These are phyloP conservation scores for Dasyprocta punctata DNA, from an alignment of 2,113 vertebrate genomes.

Conservation along the genomic window DNA sequence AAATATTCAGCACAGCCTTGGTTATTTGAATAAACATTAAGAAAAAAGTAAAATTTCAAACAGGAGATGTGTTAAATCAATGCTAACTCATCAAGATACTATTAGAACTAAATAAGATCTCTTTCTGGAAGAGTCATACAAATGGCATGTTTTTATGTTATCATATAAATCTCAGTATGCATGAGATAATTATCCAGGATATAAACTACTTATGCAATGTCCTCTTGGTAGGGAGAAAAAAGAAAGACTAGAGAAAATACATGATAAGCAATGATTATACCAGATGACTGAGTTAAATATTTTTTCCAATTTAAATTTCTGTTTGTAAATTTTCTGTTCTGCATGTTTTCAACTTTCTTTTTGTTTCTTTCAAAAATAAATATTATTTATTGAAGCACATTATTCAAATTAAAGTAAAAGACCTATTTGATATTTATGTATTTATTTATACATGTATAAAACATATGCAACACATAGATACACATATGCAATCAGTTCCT, in stretches of 20 bases:
- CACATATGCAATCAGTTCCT: neutral
- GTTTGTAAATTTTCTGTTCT: neutral
- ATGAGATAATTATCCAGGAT: constrained; percentile 9
- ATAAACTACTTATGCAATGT: neutral
- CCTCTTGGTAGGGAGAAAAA: neutral
- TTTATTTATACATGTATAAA: neutral
- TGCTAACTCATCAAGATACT: neutral
- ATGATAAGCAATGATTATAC: neutral
- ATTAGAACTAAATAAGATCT: too few species aligned
- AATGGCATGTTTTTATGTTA: neutral
- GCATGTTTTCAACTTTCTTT: neutral
- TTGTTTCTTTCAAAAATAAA: neutral
- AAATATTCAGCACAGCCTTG: neutral
- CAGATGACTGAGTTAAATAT: neutral
- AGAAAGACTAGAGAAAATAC: neutral
- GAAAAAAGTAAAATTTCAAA: neutral
- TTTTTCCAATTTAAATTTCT: neutral
- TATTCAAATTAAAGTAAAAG: neutral
- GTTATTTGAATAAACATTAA: neutral
- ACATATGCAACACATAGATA: neutral
- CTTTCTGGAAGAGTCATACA: neutral
- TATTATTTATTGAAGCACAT: neutral
- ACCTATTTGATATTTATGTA: neutral
- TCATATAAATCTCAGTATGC: neutral
- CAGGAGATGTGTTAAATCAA: neutral